Conservation (phyloP, 2,797 vertebrate genomes). For the Chiroxiphia lanceolata region DNA sequence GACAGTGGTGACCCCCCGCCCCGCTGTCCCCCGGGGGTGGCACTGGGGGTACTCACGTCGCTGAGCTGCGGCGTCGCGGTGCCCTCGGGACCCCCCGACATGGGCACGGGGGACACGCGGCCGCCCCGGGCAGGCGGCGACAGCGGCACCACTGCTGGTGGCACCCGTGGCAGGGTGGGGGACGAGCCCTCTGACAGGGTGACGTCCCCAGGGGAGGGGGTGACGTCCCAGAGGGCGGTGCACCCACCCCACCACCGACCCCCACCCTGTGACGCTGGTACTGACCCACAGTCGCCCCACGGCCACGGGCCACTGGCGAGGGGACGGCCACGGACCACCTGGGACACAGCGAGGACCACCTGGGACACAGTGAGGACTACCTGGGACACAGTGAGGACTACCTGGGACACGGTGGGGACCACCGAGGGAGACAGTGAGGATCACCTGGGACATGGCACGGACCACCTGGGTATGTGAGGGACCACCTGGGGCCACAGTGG, state of each 20-base stretch:
- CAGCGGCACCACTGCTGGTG: neutral
- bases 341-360: neutral
- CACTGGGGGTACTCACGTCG: neutral
- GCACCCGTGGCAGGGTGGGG: neutral
- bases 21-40: neutral
- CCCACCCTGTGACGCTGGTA: neutral
- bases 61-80: neutral
- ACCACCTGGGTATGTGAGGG: neutral
- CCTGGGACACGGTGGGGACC: neutral
- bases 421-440: neutral
- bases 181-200: neutral
- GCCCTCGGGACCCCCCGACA: neutral
- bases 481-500: neutral
- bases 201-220: neutral
- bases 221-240: neutral
- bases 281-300: neutral
- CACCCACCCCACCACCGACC: neutral
- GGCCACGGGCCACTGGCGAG: fast-evolving
- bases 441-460: neutral
- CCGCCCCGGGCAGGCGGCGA: neutral
- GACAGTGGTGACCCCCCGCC: fast-evolving
- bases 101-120: neutral
- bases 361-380: neutral
- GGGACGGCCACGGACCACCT: fast-evolving
- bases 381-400: neutral